phyloP scores from a whole-genome alignment of 1,140 invertebrate genomes.

The Brachionus koreanus region DNA sequence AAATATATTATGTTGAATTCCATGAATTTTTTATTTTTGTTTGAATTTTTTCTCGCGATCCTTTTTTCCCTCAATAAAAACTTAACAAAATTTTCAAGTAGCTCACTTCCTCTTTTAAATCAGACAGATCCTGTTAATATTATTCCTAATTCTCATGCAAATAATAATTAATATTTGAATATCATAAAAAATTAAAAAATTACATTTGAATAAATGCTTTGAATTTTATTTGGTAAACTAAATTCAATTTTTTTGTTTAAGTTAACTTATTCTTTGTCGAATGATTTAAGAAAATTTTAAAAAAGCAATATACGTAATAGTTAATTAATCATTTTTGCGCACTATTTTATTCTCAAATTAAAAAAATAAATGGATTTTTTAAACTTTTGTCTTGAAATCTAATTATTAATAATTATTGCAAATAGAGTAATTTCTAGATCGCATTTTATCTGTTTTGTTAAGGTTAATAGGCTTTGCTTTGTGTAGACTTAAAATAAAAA shows the following conservation, averaged over 20 bases:
- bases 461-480: not conserved
- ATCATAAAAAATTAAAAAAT: too few species aligned
- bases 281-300: not conserved
- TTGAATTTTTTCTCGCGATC: not conserved
- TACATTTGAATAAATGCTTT: too few species aligned
- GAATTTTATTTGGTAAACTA: too few species aligned
- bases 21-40: slow-evolving; percentile 29
- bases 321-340: not conserved
- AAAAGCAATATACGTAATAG: not conserved
- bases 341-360: not conserved
- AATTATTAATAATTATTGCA: not conserved
- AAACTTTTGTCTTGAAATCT: not conserved
- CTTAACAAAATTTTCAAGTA: not conserved
- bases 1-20: slow-evolving; percentile 20
- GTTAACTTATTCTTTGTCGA: too few species aligned
- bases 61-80: not conserved
- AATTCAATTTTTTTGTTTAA: too few species aligned
- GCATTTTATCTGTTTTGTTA: not conserved
- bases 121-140: not conserved
- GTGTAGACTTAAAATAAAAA: too few species aligned
- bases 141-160: too few species aligned
- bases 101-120: not conserved
- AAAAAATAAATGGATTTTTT: not conserved
- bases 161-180: too few species aligned
- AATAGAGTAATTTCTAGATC: not conserved